A percentile compares a stretch with the other conserved stretches of the same genome.
These are phyloP conservation scores for Synodontis membranacea DNA, from an alignment of 2,113 vertebrate species.

Conservation along the genomic window DNA sequence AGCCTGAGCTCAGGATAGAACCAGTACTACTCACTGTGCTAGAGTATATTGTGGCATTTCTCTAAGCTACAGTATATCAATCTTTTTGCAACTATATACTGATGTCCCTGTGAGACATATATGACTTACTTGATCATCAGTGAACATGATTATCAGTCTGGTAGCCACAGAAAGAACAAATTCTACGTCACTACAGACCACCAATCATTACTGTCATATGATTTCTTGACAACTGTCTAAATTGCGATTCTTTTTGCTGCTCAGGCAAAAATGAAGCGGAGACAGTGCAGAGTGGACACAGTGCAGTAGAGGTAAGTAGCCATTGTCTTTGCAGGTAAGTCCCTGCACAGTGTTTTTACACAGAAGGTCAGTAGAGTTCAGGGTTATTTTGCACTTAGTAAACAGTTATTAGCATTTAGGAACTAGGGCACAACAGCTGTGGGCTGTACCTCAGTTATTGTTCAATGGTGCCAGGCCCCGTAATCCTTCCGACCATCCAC, in stretches of 20 bases:
- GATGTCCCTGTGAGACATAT: background rate
- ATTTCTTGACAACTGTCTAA: background rate
- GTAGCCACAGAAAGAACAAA: background rate
- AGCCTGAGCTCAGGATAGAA: background rate
- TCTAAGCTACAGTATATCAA: background rate
- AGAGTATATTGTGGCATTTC: background rate
- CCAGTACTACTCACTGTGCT: background rate
- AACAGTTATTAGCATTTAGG: conserved; percentile 6
- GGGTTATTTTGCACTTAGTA: background rate
- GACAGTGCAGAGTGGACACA: conserved; percentile 80
- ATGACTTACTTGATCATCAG: too few relatives aligned
- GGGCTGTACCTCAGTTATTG: background rate
- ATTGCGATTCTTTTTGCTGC: conserved; percentile 15
- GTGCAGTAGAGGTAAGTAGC: conserved; percentile 94
- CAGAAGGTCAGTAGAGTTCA: conserved; percentile 20
- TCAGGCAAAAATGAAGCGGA: conserved; percentile 87
- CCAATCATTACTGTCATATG: background rate
- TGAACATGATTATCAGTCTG: background rate
- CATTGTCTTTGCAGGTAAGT: conserved; percentile 73
- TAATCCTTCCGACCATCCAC: conserved; percentile 23
- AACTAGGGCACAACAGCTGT: conserved; percentile 8
- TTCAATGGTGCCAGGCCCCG: conserved; percentile 19
- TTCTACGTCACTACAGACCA: background rate
- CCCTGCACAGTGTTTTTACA: conserved; percentile 10
- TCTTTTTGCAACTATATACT: background rate